Evolutionary conservation across 2,113 vertebrate genomes (phyloP), one percentile per base, ranked within the genome.

Genomic region (Myrmecophaga tridactyla): DNA sequence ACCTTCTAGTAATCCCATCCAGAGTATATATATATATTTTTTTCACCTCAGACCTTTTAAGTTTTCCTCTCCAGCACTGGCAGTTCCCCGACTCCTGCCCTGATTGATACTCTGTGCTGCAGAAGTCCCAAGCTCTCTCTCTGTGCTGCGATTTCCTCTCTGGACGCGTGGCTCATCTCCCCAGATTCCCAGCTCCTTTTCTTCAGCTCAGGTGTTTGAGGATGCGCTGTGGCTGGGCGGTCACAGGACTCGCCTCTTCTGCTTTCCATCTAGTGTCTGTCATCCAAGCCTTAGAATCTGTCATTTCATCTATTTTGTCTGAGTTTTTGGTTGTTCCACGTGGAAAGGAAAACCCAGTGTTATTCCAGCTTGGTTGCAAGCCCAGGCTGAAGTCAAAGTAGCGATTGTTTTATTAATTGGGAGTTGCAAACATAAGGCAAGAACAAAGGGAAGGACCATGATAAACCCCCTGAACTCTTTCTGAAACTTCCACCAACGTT

Each of bases 241-340:
- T 17, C 13, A 1, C 1, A 7, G 67, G 21, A 34, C 56, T 41
- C 3, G 2, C 4, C 76, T 15, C 0, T 0, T 10, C 7, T 6
- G 17, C 13, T 34, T 46, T 67, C 53, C 8, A 0, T 25, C 77
- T n/a, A n/a, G n/a, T n/a, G n/a, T n/a, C n/a, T n/a, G n/a, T 11
- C 17, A 23, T 51, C 78, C 27, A 12, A 29, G 48, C 25, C 36
- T n/a, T 27, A n/a, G 36, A 48, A 29, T 17, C 84, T 23, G 27
- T 10, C 0, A 1, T 21, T 41, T 73, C 39, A 39, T 11, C 8
- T 5, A 4, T 29, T 60, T 10, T 48, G 58, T 27, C 39, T 27
- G 43, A 69, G 34, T n/a, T 25, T 62, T 12, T 6, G 29, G 31
- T n/a, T 46, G 14, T 36, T 58, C 31, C 43, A 4, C 4, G 3